phyloP scores from a whole-genome alignment of 2,888 invertebrate genomes.

The Eucera pruinosa region DNA sequence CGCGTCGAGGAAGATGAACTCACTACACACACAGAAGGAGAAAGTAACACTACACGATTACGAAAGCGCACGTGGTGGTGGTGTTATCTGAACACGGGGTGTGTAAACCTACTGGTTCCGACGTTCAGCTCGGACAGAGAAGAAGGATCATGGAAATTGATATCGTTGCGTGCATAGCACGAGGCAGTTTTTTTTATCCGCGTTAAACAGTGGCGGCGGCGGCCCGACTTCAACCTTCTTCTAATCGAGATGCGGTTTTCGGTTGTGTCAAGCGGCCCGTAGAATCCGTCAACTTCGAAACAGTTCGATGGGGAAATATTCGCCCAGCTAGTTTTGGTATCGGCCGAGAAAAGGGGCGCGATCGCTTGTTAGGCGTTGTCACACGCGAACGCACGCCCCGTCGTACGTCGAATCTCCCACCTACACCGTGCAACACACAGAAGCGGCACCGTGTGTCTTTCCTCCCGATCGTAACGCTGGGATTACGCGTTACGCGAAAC shows the following conservation, averaged over 20 bases:
- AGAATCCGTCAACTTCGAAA: conserved; percentile 58
- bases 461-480: conserved; percentile 38
- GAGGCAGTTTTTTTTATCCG: conserved; percentile 45
- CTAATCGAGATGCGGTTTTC: too few species aligned
- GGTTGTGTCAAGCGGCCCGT: too few species aligned
- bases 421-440: conserved; percentile 57
- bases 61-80: conserved; percentile 59
- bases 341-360: conserved; percentile 63
- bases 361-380: conserved; percentile 78
- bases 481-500: conserved; percentile 54
- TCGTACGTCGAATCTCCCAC: conserved; percentile 63
- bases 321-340: conserved; percentile 33
- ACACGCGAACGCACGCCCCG: conserved; percentile 74
- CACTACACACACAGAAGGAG: conserved; percentile 63
- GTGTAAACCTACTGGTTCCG: conserved; percentile 67
- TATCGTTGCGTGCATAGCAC: conserved; percentile 62
- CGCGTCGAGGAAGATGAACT: conserved; percentile 60
- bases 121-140: conserved; percentile 55
- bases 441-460: conserved; percentile 43
- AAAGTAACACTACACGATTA: conserved; percentile 60
- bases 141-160: conserved; percentile 51
- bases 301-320: conserved; percentile 18
- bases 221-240: too few species aligned
- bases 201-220: too few species aligned
- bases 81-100: conserved; percentile 58